These are phyloP conservation scores for Dendrocincla tyrannina DNA, from an alignment of 2,797 vertebrate genomes.

Conservation along the genomic window DNA sequence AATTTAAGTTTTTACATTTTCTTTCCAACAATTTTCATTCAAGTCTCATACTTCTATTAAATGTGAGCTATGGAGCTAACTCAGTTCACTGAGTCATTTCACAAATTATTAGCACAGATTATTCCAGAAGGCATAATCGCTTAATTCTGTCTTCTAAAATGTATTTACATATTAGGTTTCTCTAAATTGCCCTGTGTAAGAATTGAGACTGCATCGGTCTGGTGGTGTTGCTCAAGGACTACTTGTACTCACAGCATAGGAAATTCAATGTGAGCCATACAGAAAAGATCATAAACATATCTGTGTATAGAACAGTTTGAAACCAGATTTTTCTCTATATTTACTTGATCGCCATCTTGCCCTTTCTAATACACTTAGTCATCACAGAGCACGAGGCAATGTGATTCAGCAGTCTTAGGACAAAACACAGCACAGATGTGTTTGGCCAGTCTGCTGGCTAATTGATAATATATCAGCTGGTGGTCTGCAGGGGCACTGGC, in stretches of 20 bases:
- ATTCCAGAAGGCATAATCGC: constrained; percentile 12
- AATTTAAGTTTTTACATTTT: constrained; percentile 52
- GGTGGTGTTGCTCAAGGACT: neutral
- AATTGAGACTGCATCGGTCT: neutral
- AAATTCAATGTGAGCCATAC: neutral
- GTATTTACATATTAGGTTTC: neutral
- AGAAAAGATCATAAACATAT: neutral
- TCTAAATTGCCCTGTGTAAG: neutral
- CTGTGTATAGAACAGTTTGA: neutral
- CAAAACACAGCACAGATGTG: neutral
- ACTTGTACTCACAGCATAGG: neutral
- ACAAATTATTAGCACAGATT: neutral
- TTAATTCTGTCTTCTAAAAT: neutral
- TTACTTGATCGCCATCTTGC: neutral
- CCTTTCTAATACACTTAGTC: neutral
- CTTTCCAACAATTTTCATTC: constrained; percentile 2
- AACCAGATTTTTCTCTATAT: neutral
- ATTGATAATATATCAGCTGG: constrained; percentile 42
- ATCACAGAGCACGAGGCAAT: neutral
- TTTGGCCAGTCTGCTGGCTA: constrained; percentile 13
- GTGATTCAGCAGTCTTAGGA: constrained; percentile 46
- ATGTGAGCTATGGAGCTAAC: neutral
- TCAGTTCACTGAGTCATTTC: neutral
- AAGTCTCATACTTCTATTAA: constrained; percentile 24
- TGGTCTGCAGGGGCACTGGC: neutral